Evolutionary conservation across 2,113 vertebrate genomes (phyloP).

Genomic region (Danionella cerebrum): DNA sequence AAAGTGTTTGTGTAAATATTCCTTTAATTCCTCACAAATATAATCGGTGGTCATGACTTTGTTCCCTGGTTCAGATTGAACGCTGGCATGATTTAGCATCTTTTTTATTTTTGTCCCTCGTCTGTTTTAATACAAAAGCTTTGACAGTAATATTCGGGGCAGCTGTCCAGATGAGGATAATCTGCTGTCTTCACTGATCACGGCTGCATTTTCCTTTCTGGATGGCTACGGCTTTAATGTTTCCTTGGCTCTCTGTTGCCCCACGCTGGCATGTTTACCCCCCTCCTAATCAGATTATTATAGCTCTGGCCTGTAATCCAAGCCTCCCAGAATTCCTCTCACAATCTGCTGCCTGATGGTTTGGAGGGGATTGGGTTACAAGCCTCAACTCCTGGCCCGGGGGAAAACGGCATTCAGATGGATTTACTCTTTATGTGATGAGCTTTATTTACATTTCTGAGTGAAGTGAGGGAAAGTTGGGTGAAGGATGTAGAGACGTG

Average conservation of each 20-base stretch:
- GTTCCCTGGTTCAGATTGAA: not conserved
- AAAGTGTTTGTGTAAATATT: not conserved
- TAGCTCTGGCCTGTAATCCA: constrained; percentile 39
- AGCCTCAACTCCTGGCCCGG: not conserved
- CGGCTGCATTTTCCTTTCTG: constrained; percentile 22
- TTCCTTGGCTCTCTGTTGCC: constrained; percentile 7
- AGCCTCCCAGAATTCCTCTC: constrained; percentile 24
- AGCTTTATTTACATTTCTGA: not conserved
- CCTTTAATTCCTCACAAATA: not conserved
- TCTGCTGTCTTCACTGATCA: constrained; percentile 8
- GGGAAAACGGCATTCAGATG: constrained; percentile 13
- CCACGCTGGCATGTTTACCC: constrained; percentile 26
- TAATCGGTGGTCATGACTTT: not conserved
- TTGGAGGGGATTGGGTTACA: constrained; percentile 29
- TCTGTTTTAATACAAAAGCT: constrained; percentile 16
- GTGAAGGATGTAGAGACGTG: not conserved
- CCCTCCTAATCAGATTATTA: constrained; percentile 37
- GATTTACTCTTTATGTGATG: constrained; percentile 12
- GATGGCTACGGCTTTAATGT: constrained; percentile 1
- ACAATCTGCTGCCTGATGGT: constrained; percentile 24
- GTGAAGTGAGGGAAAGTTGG: not conserved
- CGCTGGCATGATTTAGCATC: not conserved
- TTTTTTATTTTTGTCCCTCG: not conserved
- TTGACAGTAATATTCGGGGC: constrained; percentile 17
- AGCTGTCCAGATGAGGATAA: constrained; percentile 20